A percentile compares a stretch with the other conserved stretches of the same genome.
Conservation (phyloP, 2,888 invertebrate species). For the Marasmarcha lunaedactyla region DNA sequence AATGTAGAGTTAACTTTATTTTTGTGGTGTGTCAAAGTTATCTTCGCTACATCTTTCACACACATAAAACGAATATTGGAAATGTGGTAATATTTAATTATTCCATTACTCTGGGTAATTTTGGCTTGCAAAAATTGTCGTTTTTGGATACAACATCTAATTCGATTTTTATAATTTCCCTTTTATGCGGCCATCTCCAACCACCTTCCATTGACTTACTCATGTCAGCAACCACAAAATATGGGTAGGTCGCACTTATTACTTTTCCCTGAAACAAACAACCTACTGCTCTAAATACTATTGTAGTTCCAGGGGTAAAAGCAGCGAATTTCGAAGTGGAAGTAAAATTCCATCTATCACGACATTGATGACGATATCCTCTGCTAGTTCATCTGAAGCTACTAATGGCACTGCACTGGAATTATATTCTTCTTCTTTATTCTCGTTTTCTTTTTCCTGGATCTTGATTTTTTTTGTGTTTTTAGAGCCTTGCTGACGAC, state of each 20-base stretch:
- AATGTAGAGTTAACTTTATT: constrained; percentile 3
- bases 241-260: constrained; percentile 3
- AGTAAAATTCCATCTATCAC: background rate
- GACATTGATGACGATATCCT: background rate
- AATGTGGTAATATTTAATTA: constrained; percentile 4
- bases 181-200: constrained; percentile 1
- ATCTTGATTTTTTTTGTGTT: constrained; percentile 7
- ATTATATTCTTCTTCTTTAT: background rate
- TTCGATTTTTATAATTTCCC: constrained; percentile 7
- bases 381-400: constrained; percentile 2
- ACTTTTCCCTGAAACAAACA: constrained; percentile 9
- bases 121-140: constrained; percentile 6
- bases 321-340: constrained; percentile 3
- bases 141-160: constrained; percentile 6
- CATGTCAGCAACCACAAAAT: constrained; percentile 6
- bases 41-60: constrained; percentile 4
- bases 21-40: constrained; percentile 7
- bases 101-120: constrained; percentile 3
- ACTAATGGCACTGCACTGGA: constrained; percentile 1
- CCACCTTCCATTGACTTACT: too few species aligned
- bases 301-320: constrained; percentile 5
- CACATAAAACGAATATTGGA: constrained; percentile 4
- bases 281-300: constrained; percentile 10
- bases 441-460: constrained; percentile 5
- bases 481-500: constrained; percentile 9